A percentile compares a stretch with the other conserved stretches of the same genome.
Conservation (phyloP, 1,140 invertebrate genomes). For the Nylanderia fulva region DNA sequence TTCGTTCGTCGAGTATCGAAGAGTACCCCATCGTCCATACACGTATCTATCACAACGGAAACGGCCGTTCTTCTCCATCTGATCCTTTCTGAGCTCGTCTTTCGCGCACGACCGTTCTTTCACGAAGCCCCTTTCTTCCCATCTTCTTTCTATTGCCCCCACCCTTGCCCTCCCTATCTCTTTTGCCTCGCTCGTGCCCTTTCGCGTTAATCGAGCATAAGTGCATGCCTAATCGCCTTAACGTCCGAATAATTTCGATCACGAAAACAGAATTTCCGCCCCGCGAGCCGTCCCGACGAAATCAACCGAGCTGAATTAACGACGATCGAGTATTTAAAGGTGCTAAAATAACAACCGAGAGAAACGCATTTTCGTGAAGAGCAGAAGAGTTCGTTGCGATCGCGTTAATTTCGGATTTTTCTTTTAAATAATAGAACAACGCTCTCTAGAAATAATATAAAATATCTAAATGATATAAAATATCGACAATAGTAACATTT, state of each 20-base stretch:
- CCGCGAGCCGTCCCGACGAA: not conserved
- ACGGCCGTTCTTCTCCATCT: not conserved
- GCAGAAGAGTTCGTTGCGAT: conserved; percentile 2
- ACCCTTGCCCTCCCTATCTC: no score
- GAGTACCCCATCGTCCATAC: not conserved
- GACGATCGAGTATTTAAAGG: conserved; percentile 21
- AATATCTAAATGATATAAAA: not conserved
- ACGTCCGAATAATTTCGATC: conserved; percentile 56
- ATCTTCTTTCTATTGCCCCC: no score
- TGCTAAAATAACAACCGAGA: conserved; percentile 36
- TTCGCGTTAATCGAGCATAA: conserved; percentile 58
- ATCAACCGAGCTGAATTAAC: conserved; percentile 36
- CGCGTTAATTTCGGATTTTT: not conserved
- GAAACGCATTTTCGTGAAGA: not conserved
- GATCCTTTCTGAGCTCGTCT: conserved; percentile 28
- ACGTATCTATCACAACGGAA: conserved; percentile 45
- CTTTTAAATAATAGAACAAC: not conserved
- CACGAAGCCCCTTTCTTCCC: not conserved
- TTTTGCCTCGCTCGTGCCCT: not conserved
- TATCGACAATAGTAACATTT: not conserved
- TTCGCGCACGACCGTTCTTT: not conserved
- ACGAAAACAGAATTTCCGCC: conserved; percentile 54
- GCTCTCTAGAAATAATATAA: not conserved
- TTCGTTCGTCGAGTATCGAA: conserved; percentile 44
- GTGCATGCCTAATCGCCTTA: conserved; percentile 52